phyloP scores from a whole-genome alignment of 2,113 vertebrate species.

The Tyrannus savana region DNA sequence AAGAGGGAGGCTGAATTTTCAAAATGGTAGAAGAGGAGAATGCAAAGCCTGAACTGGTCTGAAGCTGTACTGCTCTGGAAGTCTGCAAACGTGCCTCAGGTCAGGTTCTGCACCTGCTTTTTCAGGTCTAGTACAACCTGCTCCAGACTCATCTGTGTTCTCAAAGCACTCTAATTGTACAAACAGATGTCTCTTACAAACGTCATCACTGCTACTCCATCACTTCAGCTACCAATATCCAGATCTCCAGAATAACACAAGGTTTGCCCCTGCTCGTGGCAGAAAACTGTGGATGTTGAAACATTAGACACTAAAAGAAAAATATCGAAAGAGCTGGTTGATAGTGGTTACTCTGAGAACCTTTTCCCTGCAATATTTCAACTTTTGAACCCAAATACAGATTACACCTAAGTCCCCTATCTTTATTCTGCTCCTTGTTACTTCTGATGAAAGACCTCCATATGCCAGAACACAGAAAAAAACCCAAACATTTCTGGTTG shows the following conservation, averaged over 20 bases:
- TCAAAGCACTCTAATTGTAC: background rate
- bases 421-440: background rate
- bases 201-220: background rate
- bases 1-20: background rate
- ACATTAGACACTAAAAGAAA: background rate
- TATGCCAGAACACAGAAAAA: background rate
- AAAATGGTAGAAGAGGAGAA: background rate
- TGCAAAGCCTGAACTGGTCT: background rate
- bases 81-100: background rate
- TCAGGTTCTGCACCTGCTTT: background rate
- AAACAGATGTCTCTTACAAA: background rate
- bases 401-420: background rate
- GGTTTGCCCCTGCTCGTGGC: background rate
- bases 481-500: background rate
- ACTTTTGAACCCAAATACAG: background rate
- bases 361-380: background rate
- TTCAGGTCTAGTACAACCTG: background rate
- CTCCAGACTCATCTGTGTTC: background rate
- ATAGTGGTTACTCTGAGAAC: background rate
- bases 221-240: background rate
- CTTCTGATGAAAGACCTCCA: background rate
- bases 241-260: background rate
- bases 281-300: background rate
- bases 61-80: background rate
- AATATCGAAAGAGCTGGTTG: background rate